Evolutionary conservation across 1,140 invertebrate genomes (phyloP).

Genomic region (Zophobas morio): DNA sequence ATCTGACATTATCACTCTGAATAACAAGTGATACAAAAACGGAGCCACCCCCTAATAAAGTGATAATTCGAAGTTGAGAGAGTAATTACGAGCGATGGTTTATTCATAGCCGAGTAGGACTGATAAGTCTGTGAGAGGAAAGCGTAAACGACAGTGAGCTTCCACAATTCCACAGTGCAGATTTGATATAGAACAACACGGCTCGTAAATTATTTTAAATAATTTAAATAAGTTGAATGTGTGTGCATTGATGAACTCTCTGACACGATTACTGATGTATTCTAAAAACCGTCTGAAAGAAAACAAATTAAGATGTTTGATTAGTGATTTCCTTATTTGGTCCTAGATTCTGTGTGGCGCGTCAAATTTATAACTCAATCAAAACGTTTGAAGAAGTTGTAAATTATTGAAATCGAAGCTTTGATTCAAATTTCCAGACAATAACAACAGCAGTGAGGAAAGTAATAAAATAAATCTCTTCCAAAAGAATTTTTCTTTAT

Average conservation of each 20-base stretch:
- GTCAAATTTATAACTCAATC: slow-evolving; percentile 16
- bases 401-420: slow-evolving; percentile 34
- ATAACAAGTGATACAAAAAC: slow-evolving; percentile 23
- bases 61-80: slow-evolving; percentile 25
- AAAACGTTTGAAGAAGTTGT: slow-evolving; percentile 9
- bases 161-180: too few species aligned
- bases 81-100: slow-evolving; percentile 33
- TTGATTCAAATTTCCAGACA: slow-evolving; percentile 17
- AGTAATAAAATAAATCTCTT: slow-evolving; percentile 33
- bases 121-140: slow-evolving; percentile 8
- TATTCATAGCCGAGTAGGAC: slow-evolving; percentile 17
- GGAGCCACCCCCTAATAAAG: slow-evolving; percentile 13
- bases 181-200: too few species aligned
- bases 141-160: not conserved
- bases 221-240: too few species aligned
- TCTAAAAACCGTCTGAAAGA: not conserved
- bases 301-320: not conserved
- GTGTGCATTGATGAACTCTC: too few species aligned
- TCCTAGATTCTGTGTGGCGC: slow-evolving; percentile 3
- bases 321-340: not conserved
- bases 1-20: slow-evolving; percentile 10
- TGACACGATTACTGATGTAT: too few species aligned
- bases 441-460: slow-evolving; percentile 5
- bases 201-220: too few species aligned
- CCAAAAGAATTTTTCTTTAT: not conserved